These are phyloP conservation scores for Bucorvus abyssinicus DNA, from an alignment of 2,797 vertebrate genomes.

Conservation along the genomic window DNA sequence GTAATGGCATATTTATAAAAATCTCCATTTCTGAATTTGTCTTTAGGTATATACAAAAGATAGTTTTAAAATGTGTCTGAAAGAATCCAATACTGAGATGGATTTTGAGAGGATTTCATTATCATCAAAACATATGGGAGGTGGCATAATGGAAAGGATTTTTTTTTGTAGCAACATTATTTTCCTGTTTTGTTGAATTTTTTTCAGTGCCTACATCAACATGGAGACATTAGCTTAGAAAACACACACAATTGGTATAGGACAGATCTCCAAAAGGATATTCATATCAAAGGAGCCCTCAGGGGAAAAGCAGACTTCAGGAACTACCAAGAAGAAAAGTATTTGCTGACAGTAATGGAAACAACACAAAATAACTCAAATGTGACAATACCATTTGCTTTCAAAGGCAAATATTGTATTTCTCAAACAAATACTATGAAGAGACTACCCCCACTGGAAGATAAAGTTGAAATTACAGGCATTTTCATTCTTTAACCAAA, in stretches of 20 bases:
- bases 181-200: not conserved
- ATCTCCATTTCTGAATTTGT: not conserved
- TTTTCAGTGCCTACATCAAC: not conserved
- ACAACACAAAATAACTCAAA: not conserved
- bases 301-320: not conserved
- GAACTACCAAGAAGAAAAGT: not conserved
- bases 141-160: not conserved
- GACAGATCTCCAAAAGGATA: not conserved
- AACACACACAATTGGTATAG: not conserved
- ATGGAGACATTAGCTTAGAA: not conserved
- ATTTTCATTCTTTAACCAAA: not conserved
- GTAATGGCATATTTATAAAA: not conserved
- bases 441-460: not conserved
- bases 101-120: not conserved
- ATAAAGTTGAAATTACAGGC: not conserved
- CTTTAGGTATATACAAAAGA: not conserved
- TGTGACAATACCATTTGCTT: not conserved
- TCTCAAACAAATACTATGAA: not conserved
- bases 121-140: not conserved
- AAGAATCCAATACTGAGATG: not conserved
- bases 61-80: not conserved
- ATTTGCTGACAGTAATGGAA: constrained; percentile 7
- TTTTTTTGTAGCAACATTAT: not conserved
- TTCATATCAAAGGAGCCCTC: not conserved
- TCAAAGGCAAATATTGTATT: not conserved